Base-by-base conservation (phyloP, 2,888 invertebrate genomes). In the Drosophila diplacantha region DNA sequence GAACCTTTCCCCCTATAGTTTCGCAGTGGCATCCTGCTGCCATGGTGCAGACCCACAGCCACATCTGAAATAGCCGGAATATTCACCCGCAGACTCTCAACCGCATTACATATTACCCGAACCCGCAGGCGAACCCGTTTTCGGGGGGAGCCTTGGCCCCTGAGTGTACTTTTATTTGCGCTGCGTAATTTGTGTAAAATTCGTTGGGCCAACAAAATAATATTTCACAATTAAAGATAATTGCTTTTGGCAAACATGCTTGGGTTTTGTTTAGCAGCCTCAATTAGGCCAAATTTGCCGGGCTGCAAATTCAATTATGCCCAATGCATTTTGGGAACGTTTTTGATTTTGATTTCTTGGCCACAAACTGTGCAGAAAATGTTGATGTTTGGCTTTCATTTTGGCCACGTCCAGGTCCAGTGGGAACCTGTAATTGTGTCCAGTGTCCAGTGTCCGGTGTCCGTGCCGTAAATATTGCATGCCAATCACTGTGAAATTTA, bases 151-250 rank as follows among this genome's bases (percentile, higher is more conserved):
- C n/a, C 16, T 62, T 51, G 69, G 55, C 57, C 20, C 20, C 39
- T 39, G 39, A 22, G 39, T 53, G 65, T 12, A 20, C 39, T 20
- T 41, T 47, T 73, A 71, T 73, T 78, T 75, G 60, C 47, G 24
- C 50, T 61, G 70, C 64, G 78, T 69, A 80, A 80, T 76, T 76
- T 80, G 81, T 52, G 75, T 69, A 74, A 77, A 58, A 66, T 54
- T 60, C 34, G 61, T 20, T 38, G 46, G 35, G 16, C 32, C 67
- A 54, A 67, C 65, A 69, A 55, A 67, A 81, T 72, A 74, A 81
- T 81, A 73, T 71, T 81, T 79, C 43, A 69, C 77, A 73, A 74
- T 81, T 76, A 79, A 76, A 71, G 66, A 76, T 79, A 74, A 79
- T 81, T 79, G 80, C 74, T 68, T 79, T 69, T 63, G 62, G 61